Percentiles rank a stretch among this genome's conserved stretches.
phyloP scores from a whole-genome alignment of 2,113 vertebrate species.

The Charadrius vociferus region DNA sequence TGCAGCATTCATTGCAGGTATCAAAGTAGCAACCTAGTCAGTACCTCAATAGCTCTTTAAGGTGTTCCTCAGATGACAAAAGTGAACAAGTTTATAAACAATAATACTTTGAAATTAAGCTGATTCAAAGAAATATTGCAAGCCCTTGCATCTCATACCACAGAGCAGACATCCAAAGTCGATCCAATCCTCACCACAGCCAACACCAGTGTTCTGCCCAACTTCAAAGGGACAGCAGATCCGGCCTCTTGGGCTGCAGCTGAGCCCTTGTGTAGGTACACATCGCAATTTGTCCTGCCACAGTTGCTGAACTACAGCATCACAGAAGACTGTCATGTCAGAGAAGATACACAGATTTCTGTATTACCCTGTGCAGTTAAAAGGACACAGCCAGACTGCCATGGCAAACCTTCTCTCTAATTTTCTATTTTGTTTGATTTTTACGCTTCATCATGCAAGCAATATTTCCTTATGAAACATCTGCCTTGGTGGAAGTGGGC shows the following conservation, averaged over 20 bases:
- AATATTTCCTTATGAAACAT: neutral
- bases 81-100: neutral
- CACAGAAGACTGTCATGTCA: neutral
- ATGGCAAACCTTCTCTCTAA: neutral
- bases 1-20: neutral
- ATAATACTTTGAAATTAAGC: neutral
- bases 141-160: rapidly evolving
- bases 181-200: neutral
- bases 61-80: neutral
- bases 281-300: neutral
- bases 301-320: neutral
- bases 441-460: neutral
- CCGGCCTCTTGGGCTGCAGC: neutral
- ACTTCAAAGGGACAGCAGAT: neutral
- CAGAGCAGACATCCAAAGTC: neutral
- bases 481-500: neutral
- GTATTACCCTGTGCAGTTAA: neutral
- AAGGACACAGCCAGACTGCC: neutral
- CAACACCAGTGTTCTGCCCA: neutral
- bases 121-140: neutral
- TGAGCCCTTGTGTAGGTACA: neutral
- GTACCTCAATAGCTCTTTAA: neutral
- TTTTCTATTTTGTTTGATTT: neutral
- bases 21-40: neutral
- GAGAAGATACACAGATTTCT: neutral